Evolutionary conservation across 2,888 invertebrate genomes (phyloP), one percentile per base, ranked within the genome.

Genomic region (Kryphioiulus occultus): DNA sequence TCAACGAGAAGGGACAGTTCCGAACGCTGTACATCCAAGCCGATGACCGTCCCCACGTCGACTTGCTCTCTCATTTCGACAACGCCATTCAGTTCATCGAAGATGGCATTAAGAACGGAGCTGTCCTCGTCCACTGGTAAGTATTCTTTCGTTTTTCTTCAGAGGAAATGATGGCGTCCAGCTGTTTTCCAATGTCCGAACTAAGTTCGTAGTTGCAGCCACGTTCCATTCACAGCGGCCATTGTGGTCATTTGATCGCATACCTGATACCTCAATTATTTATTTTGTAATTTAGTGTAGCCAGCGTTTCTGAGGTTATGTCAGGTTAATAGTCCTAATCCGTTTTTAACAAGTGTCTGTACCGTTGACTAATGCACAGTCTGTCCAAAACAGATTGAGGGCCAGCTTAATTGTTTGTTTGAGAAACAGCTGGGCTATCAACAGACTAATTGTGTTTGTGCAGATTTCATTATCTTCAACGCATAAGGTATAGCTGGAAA

Each of bases 101-200:
- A 89, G 92, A 94, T 89, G 95, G 95, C 0, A 93, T 95, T 88
- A 91, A 94, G 7, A 93, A 93, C 53, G 95, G 96, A 82, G 94
- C 93, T 88, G 94, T 97, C 9, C 93, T 98, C 19, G 96, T 98
- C 0, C 98, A 98, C 91, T 98, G 98, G 96, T 96, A 68, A 26
- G 22, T 68, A 68, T 26, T 68, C 9, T 68, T 68, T 68, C 19
- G 3, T 59, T 47, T 3, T 68, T 68, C 22, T 59, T n/a, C 42
- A 42, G 42, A 42, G n/a, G 47, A 15, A 47, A 19, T 0, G n/a
- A 19, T n/a, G 12, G 47, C n/a, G 68, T 26, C 26, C 26, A 68
- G 68, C 22, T 59, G 59, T 59, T 59, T 59, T 59, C n/a, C n/a
- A 59, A 68, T 26, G 68, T 68, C 26, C 68, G 22, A 26, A 26